phyloP scores from a whole-genome alignment of 2,797 vertebrate species.

The Alosa sapidissima region DNA sequence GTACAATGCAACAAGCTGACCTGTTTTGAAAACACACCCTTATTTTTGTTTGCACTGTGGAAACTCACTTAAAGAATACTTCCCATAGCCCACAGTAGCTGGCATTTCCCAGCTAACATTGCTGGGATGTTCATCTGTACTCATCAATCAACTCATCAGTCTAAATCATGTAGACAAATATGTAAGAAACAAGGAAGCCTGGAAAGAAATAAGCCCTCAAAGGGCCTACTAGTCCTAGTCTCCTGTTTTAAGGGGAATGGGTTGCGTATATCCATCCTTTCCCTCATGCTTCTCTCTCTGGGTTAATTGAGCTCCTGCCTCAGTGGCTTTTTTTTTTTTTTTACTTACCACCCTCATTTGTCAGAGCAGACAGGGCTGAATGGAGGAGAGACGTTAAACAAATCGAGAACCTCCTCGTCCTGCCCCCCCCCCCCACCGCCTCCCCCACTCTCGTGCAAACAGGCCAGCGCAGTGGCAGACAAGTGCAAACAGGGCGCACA shows the following conservation, averaged over 20 bases:
- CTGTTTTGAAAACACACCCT: neutral
- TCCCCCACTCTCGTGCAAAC: constrained; percentile 50
- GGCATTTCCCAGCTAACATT: neutral
- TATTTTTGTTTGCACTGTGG: neutral
- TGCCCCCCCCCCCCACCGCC: constrained; percentile 53
- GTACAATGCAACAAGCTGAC: neutral
- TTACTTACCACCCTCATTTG: constrained; percentile 75
- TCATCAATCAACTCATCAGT: neutral
- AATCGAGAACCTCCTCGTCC: constrained; percentile 72
- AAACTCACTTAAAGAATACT: neutral
- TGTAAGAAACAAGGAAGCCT: neutral
- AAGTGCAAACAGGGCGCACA: constrained; percentile 69
- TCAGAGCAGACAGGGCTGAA: constrained; percentile 73
- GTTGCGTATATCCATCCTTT: neutral
- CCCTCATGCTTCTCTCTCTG: constrained; percentile 35
- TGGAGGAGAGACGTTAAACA: constrained; percentile 75
- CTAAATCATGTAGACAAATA: neutral
- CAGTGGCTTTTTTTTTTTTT: constrained; percentile 37
- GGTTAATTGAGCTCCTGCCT: constrained; percentile 73
- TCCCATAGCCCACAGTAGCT: too few species aligned
- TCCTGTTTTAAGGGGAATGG: neutral
- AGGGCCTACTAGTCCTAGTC: neutral
- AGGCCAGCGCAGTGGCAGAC: constrained; percentile 50
- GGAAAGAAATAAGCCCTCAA: neutral
- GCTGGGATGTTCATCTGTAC: neutral